Conservation (phyloP, 2,797 vertebrate species). For the Amazona ochrocephala region DNA sequence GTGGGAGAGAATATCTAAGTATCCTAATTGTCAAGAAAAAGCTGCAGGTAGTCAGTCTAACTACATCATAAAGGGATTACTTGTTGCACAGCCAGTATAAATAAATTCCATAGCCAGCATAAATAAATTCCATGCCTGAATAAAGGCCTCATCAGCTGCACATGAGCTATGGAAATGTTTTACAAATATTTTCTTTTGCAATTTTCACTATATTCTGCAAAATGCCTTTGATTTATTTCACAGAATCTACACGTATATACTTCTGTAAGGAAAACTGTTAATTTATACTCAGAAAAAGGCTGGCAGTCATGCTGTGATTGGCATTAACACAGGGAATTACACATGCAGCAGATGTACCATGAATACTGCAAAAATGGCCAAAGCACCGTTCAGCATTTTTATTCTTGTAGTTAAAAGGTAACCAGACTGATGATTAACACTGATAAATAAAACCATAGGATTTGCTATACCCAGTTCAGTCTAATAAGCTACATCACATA, state of each 20-base stretch:
- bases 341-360: not conserved
- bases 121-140: not conserved
- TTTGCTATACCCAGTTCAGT: not conserved
- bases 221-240: not conserved
- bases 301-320: not conserved
- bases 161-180: not conserved
- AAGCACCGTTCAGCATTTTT: not conserved
- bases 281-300: not conserved
- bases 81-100: not conserved
- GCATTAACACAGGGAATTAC: not conserved
- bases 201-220: not conserved
- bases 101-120: not conserved
- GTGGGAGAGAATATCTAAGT: not conserved
- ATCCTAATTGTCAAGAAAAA: not conserved
- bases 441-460: not conserved
- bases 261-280: not conserved
- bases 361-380: not conserved
- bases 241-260: not conserved
- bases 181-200: not conserved
- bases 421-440: not conserved
- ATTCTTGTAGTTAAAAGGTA: not conserved
- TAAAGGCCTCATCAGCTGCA: not conserved
- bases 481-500: not conserved
- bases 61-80: not conserved
- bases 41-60: not conserved